Base-by-base conservation (phyloP, 2,113 vertebrate species). In the Henicopernis longicauda region DNA sequence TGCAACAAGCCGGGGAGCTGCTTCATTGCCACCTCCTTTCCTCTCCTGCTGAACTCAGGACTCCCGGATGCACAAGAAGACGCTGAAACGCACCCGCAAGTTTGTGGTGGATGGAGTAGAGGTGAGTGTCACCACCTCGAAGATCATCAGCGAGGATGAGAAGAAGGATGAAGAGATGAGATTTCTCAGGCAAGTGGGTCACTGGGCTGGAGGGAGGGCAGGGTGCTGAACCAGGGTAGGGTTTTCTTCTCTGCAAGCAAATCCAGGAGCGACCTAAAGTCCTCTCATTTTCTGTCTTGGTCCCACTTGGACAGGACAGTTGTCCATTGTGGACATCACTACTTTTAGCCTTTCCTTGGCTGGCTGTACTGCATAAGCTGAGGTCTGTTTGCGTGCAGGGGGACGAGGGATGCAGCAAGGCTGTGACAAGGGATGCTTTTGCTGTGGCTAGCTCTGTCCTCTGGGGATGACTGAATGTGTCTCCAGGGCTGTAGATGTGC, bases 101-200 rank as follows among this genome's bases (percentile, higher is more conserved):
- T 99, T 99, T 86, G 97, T 99, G 61, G 98, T 99, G 36, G 99
- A 99, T 4, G 99, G 99, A 1, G 99, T 99, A 13, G 98, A 99
- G 96, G 99, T 99, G 93, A 99, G 99, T 49, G 98, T 99, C 93
- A 99, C 99, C 86, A 99, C 99, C 44, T 99, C 99, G 5, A 99
- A 99, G 98, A 99, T 99, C 97, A 99, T 99, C 97, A 96, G 98
- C 0, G 99, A 99, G 2, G 99, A 99, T 57, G 99, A 99, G 97
- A 99, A 99, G 98, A 99, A 99, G 90, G 99, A 99, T 19, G 99
- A 99, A 90, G 99, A 99, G 97, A 99, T 99, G 99, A 97, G 99
- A 71, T 99, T 99, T 72, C 98, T 99, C 97, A 99, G 99, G 99
- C 98, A 98, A 97, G 98, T 85, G 83, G 17, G 4, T n/a, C 50